These are phyloP conservation scores for Sycophaga agraensis DNA, from an alignment of 1,140 invertebrate species.

Conservation along the genomic window DNA sequence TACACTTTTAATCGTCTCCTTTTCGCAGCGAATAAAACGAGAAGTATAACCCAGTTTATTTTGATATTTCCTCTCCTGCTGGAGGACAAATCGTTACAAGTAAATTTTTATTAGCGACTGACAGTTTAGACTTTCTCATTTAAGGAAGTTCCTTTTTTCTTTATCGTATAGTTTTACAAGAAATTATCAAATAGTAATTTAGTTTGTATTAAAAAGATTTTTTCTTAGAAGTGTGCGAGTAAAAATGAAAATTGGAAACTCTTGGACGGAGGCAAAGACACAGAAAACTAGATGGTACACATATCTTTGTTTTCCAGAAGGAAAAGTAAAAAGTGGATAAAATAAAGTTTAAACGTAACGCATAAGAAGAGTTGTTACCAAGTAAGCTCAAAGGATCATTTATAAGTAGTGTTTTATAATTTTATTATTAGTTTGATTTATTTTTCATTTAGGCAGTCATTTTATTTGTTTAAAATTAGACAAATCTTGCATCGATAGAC, in stretches of 20 bases:
- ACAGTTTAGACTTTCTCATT: slow-evolving; percentile 16
- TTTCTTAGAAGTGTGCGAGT: slow-evolving; percentile 13
- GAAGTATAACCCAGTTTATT: neutral
- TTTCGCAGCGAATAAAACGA: slow-evolving; percentile 19
- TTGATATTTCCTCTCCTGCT: slow-evolving; percentile 5
- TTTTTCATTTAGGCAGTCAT: slow-evolving; percentile 8
- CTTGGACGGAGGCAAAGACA: slow-evolving; percentile 29
- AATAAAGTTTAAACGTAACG: neutral
- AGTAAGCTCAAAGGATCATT: neutral
- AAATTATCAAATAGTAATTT: slow-evolving; percentile 21
- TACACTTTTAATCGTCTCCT: slow-evolving; percentile 19
- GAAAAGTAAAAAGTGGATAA: neutral
- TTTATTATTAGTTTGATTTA: slow-evolving; percentile 12
- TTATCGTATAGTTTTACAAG: slow-evolving; percentile 8
- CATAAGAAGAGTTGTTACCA: neutral
- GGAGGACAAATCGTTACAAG: slow-evolving; percentile 6
- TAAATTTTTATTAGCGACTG: slow-evolving; percentile 5
- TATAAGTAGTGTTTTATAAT: neutral
- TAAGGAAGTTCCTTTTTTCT: slow-evolving; percentile 1
- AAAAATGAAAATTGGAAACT: slow-evolving; percentile 19
- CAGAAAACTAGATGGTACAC: slow-evolving; percentile 22
- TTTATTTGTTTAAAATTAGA: neutral
- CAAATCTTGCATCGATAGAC: neutral
- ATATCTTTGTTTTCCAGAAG: neutral
- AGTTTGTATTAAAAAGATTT: slow-evolving; percentile 10